phyloP scores from a whole-genome alignment of 2,797 vertebrate species.

The Paguma larvata region DNA sequence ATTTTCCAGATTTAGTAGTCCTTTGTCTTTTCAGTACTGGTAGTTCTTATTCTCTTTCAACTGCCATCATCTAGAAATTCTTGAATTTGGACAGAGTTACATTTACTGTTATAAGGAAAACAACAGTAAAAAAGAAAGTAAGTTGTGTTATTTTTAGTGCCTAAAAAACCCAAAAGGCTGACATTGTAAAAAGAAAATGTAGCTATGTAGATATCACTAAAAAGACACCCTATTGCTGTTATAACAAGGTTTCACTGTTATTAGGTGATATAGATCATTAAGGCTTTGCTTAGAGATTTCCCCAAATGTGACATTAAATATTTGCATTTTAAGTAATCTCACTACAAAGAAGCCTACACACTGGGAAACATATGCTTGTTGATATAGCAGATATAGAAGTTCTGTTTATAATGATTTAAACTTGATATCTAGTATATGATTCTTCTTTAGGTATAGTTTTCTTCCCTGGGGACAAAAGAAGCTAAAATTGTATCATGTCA shows the following conservation, averaged over 20 bases:
- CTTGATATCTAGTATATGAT: background rate
- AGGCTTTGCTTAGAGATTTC: background rate
- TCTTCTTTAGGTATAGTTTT: background rate
- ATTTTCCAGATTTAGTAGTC: background rate
- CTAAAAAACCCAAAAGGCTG: background rate
- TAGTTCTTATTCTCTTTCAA: background rate
- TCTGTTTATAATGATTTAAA: background rate
- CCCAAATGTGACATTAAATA: background rate
- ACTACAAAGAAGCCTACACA: background rate
- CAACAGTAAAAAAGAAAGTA: background rate
- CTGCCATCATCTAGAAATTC: background rate
- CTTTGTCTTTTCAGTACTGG: background rate
- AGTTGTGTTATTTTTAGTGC: background rate
- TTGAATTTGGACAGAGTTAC: background rate
- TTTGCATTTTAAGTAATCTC: conserved; percentile 11
- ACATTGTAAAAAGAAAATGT: background rate
- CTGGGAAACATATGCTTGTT: background rate
- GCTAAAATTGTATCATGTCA: background rate
- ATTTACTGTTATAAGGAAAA: background rate
- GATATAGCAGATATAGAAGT: background rate
- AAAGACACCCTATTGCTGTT: background rate
- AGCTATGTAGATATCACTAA: background rate
- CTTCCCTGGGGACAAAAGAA: background rate
- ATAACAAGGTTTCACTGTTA: background rate
- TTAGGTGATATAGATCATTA: background rate